Evolutionary conservation across 1,140 invertebrate species (phyloP).

Genomic region (Ctenoplectra terminalis): DNA sequence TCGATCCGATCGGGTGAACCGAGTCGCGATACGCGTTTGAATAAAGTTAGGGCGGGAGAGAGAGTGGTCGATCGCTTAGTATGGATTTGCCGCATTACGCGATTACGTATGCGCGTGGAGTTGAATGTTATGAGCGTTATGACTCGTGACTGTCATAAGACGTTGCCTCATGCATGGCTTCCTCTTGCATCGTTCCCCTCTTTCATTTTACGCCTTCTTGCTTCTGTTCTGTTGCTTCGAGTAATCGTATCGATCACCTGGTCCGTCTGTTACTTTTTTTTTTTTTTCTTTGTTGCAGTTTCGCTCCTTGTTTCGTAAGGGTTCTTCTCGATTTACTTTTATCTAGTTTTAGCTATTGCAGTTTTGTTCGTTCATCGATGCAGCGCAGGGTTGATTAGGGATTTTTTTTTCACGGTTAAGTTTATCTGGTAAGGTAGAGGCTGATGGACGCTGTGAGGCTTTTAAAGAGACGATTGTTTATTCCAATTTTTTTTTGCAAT

Average conservation of each 20-base stretch:
- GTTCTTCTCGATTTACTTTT: not conserved
- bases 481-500: too few species aligned
- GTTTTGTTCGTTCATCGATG: not conserved
- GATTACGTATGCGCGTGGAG: slow-evolving; percentile 45
- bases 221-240: not conserved
- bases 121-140: slow-evolving; percentile 44
- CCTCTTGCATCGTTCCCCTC: not conserved
- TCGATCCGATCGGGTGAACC: slow-evolving; percentile 26
- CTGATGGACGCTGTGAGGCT: too few species aligned
- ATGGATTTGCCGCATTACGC: slow-evolving; percentile 43
- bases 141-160: slow-evolving; percentile 46
- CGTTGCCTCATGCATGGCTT: slow-evolving; percentile 35
- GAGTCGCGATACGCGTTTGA: slow-evolving; percentile 23
- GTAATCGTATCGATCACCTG: slow-evolving; percentile 12
- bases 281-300: not conserved
- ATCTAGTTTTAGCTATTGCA: not conserved
- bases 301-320: not conserved
- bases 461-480: too few species aligned
- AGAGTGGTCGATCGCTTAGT: slow-evolving; percentile 24
- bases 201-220: not conserved
- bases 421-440: too few species aligned
- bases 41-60: slow-evolving; percentile 13
- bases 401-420: too few species aligned
- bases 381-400: too few species aligned
- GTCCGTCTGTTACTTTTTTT: not conserved